These are phyloP conservation scores for Coregonus ussuriensis DNA, from an alignment of 2,797 vertebrate species.

Conservation along the genomic window DNA sequence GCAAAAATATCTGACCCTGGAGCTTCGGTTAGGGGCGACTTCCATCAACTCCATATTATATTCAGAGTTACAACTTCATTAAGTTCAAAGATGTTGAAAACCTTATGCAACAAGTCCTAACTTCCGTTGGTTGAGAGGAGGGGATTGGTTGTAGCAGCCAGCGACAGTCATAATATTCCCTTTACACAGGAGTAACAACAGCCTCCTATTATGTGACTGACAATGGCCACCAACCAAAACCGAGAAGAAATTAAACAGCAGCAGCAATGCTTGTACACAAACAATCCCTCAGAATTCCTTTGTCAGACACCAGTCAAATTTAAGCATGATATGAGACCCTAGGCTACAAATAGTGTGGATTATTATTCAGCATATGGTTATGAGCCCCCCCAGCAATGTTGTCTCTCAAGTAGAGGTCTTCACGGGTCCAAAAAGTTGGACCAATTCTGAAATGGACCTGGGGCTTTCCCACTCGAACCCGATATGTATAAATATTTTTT, in stretches of 20 bases:
- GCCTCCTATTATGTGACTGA: conserved; percentile 22
- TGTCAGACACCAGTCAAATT: conserved; percentile 64
- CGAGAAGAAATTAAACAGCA: conserved; percentile 19
- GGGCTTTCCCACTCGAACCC: too few species aligned
- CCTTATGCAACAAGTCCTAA: neutral
- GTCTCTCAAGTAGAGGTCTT: neutral
- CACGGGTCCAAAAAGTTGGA: too few species aligned
- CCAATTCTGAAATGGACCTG: too few species aligned
- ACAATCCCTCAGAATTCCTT: conserved; percentile 59
- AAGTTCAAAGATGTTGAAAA: neutral
- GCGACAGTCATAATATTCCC: conserved; percentile 53
- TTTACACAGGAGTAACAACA: conserved; percentile 48
- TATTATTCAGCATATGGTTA: conserved; percentile 13
- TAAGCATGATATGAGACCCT: conserved; percentile 30
- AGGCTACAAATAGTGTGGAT: conserved; percentile 15
- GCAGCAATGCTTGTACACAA: conserved; percentile 33
- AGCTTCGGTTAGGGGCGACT: neutral
- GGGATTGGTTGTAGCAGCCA: conserved; percentile 20
- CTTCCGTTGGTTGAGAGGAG: conserved; percentile 12
- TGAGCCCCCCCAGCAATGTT: conserved; percentile 28
- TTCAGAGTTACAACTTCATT: neutral
- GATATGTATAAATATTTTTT: too few species aligned
- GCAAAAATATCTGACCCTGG: neutral
- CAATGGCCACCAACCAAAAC: conserved; percentile 21
- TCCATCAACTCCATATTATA: neutral